Evolutionary conservation across 1,140 invertebrate genomes (phyloP), one percentile per base, ranked within the genome.

Genomic region (Drosophila kurseongensis): DNA sequence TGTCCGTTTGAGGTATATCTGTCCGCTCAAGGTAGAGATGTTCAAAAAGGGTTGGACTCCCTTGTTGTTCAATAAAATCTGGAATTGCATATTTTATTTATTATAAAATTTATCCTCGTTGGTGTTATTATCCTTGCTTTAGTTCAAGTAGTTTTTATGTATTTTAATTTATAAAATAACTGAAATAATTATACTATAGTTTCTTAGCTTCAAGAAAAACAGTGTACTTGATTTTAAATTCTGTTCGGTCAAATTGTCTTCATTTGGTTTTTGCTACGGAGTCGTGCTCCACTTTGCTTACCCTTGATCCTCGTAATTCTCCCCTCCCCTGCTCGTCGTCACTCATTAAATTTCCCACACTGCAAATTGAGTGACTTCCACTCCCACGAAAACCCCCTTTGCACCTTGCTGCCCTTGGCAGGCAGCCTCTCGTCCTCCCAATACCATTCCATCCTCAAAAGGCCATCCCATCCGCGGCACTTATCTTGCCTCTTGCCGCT

Each of bases 321-420:
- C n/a, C 40, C n/a, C 7, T 14, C 9, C 47, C 18, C 14, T 35
- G 41, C 32, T 12, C 7, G 12, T n/a, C 48, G 14, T 58, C 78
- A 80, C 75, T 83, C 65, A 88, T 86, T 88, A 83, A 65, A 65
- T 76, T 86, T 88, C 83, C 83, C 80, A 86, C 83, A 86, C 79
- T 88, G 60, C 76, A 80, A 79, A 57, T 71, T 84, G 80, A 50
- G 67, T 61, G 56, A 59, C 58, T 82, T 54, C 75, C 79, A 78
- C 71, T 56, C 72, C 41, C 69, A 51, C 48, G 48, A 51, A 51
- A 27, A 14, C 40, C 62, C 48, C 16, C 47, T 16, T 18, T 42
- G 41, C 29, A 47, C 52, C 65, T 58, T 60, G 32, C 45, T 27
- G 32, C 35, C 57, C 44, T 62, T 54, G 42, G 61, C 35, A 44